Evolutionary conservation across 2,113 vertebrate species (phyloP).

Genomic region (Pteruthius melanotis): DNA sequence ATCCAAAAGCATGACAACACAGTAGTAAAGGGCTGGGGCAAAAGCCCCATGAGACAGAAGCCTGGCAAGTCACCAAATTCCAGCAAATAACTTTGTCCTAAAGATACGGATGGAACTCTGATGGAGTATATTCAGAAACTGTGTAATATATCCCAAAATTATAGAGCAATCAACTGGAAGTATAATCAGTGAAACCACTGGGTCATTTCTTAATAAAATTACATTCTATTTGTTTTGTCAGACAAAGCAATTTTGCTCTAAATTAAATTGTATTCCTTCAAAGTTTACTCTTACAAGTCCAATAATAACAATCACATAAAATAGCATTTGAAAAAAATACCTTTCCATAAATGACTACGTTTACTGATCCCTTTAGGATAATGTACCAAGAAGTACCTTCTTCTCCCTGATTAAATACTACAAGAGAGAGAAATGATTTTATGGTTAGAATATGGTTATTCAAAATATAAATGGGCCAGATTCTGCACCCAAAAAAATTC

Average conservation of each 20-base stretch:
- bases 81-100: not conserved
- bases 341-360: constrained; percentile 99
- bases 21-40: not conserved
- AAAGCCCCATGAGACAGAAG: not conserved
- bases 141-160: not conserved
- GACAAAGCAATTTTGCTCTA: not conserved
- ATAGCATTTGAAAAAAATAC: constrained; percentile 72
- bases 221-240: constrained; percentile 2
- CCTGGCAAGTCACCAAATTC: not conserved
- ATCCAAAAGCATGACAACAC: not conserved
- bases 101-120: not conserved
- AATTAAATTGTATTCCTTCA: constrained; percentile 4
- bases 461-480: not conserved
- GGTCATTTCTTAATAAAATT: constrained; percentile 29
- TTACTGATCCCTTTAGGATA: constrained; percentile 97
- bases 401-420: constrained; percentile 99
- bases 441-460: constrained; percentile 48
- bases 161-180: not conserved
- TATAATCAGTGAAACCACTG: constrained; percentile 15
- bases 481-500: not conserved
- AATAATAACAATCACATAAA: constrained; percentile 38
- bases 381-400: constrained; percentile 99
- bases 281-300: constrained; percentile 29
- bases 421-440: constrained; percentile 64
- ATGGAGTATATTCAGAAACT: not conserved